Percentiles rank a stretch among this genome's conserved stretches.
These are phyloP conservation scores for Deilephila elpenor DNA, from an alignment of 2,888 invertebrate species.

Conservation along the genomic window DNA sequence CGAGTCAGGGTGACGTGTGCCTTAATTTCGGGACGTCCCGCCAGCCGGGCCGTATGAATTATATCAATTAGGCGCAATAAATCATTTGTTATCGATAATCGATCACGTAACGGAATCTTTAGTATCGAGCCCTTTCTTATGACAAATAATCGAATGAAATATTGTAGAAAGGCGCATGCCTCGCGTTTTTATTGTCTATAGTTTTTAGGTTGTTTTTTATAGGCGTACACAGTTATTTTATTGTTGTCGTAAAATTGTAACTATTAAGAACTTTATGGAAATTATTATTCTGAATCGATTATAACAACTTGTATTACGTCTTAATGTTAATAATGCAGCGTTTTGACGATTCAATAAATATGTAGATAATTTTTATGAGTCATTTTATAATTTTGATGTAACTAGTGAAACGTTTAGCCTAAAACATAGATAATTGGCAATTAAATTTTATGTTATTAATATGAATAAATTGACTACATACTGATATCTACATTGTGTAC, in stretches of 20 bases:
- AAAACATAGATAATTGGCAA: not conserved
- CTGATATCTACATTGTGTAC: too few relatives aligned
- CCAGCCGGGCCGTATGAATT: slow-evolving; percentile 70
- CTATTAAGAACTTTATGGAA: not conserved
- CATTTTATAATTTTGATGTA: not conserved
- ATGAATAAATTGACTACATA: too few relatives aligned
- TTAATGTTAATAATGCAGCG: not conserved
- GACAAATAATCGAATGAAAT: slow-evolving; percentile 67
- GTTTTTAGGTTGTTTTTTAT: slow-evolving; percentile 2
- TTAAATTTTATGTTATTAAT: not conserved
- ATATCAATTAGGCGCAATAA: slow-evolving; percentile 77
- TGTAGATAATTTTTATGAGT: not conserved
- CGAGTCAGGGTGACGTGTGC: slow-evolving; percentile 71
- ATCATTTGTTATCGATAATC: slow-evolving; percentile 76
- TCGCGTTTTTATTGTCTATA: slow-evolving; percentile 14
- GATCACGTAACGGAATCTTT: slow-evolving; percentile 76
- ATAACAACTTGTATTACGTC: slow-evolving; percentile 1
- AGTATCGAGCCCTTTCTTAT: slow-evolving; percentile 66
- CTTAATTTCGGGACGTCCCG: slow-evolving; percentile 56
- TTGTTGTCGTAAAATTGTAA: slow-evolving; percentile 24
- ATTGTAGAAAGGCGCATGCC: slow-evolving; percentile 20
- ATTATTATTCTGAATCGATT: slow-evolving; percentile 13
- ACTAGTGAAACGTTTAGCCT: not conserved
- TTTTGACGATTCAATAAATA: not conserved
- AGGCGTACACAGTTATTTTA: not conserved